Conservation (phyloP, 2,113 vertebrate genomes). For the Catharus fuscescens region DNA sequence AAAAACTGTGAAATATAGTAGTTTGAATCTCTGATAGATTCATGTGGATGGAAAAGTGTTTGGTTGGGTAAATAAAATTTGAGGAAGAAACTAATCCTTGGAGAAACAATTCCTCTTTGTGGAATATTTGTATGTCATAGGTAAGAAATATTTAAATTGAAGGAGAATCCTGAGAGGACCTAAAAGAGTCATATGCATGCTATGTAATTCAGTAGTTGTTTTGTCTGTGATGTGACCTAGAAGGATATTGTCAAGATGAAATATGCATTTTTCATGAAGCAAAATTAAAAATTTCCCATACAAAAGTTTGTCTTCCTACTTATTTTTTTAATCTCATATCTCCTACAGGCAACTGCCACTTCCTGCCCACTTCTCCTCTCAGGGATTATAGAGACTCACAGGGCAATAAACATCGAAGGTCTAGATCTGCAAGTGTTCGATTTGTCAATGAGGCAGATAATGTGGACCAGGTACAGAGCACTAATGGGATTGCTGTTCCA, state of each 20-base stretch:
- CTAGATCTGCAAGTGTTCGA: conserved; percentile 82
- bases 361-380: conserved; percentile 86
- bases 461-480: conserved; percentile 75
- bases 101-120: not conserved
- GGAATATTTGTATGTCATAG: not conserved
- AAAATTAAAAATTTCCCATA: not conserved
- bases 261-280: rapidly evolving
- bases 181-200: not conserved
- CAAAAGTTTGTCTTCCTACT: not conserved
- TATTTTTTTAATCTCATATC: not conserved
- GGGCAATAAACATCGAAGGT: conserved; percentile 72
- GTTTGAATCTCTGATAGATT: not conserved
- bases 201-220: not conserved
- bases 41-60: not conserved
- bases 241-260: not conserved
- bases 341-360: conserved; percentile 76
- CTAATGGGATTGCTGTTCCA: not conserved
- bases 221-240: not conserved
- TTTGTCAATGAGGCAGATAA: conserved; percentile 76
- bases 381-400: conserved; percentile 74
- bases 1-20: not conserved
- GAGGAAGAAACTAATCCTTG: not conserved
- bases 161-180: not conserved
- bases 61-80: not conserved
- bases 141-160: not conserved